phyloP scores from a whole-genome alignment of 2,797 vertebrate species.

The Arctocebus calabarensis region DNA sequence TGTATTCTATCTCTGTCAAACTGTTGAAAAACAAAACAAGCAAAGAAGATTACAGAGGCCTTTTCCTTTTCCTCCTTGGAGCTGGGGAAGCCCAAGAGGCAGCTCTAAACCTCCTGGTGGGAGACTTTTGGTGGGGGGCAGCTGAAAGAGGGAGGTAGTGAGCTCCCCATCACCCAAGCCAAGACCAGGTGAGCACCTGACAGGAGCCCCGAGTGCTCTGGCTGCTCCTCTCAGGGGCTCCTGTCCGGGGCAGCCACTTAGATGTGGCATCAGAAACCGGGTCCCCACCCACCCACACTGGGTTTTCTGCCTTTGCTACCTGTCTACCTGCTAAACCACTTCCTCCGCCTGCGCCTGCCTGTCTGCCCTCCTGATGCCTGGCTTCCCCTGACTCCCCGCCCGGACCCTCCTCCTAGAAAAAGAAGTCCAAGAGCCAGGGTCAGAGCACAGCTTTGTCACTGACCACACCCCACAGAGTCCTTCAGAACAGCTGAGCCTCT shows the following conservation, averaged over 20 bases:
- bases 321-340: constrained; percentile 75
- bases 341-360: constrained; percentile 42
- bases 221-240: not conserved
- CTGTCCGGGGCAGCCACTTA: constrained; percentile 56
- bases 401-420: not conserved
- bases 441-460: not conserved
- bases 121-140: too few species aligned
- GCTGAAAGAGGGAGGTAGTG: not conserved
- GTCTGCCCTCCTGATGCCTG: not conserved
- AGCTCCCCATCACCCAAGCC: not conserved
- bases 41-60: not conserved
- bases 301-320: constrained; percentile 59
- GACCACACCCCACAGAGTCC: not conserved
- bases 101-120: fast-evolving
- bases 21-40: not conserved
- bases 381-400: not conserved
- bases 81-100: not conserved
- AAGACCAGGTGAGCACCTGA: not conserved
- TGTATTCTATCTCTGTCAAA: not conserved
- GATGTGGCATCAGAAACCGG: constrained; percentile 43
- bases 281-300: constrained; percentile 16
- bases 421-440: not conserved
- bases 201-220: not conserved
- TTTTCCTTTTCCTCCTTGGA: too few species aligned
- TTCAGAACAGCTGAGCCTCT: not conserved